Percentiles rank a stretch among this genome's conserved stretches.
These are phyloP conservation scores for Ptilodon capucinus DNA, from an alignment of 2,888 invertebrate genomes.

Conservation along the genomic window DNA sequence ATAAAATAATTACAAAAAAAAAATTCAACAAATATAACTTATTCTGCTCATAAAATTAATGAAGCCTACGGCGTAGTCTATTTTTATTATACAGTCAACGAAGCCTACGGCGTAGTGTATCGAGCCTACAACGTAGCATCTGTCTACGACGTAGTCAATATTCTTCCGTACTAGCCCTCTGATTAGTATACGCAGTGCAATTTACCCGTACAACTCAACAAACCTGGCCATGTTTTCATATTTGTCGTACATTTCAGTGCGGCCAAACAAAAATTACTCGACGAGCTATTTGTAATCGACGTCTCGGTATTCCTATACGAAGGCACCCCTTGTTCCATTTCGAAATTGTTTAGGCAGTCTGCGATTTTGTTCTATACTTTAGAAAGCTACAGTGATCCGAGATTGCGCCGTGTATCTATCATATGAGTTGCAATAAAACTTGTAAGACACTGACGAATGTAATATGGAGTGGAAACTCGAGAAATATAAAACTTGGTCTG, in stretches of 20 bases:
- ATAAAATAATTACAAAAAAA: too few species aligned
- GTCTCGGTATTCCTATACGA: constrained; percentile 76
- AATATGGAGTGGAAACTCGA: constrained; percentile 57
- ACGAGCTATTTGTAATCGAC: constrained; percentile 77
- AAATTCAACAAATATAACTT: too few species aligned
- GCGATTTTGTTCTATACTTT: constrained; percentile 64
- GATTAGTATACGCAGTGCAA: constrained; percentile 62
- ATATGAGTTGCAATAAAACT: constrained; percentile 75
- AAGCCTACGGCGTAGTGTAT: constrained; percentile 32
- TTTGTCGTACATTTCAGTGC: constrained; percentile 74
- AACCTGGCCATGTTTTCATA: constrained; percentile 78
- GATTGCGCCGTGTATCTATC: constrained; percentile 64
- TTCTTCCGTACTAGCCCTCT: constrained; percentile 36
- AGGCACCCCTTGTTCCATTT: constrained; percentile 65
- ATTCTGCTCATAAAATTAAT: too few species aligned
- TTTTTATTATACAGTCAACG: too few species aligned
- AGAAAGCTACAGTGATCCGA: constrained; percentile 45
- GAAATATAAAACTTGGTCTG: constrained; percentile 58
- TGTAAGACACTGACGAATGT: constrained; percentile 76
- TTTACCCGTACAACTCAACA: constrained; percentile 64
- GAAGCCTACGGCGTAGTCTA: too few species aligned
- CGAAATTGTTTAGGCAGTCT: constrained; percentile 72
- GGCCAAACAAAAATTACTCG: constrained; percentile 72
- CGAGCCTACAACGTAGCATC: constrained; percentile 57
- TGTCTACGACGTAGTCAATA: constrained; percentile 63